These are phyloP conservation scores for Sinella curviseta DNA, from an alignment of 1,140 invertebrate species.

Conservation along the genomic window DNA sequence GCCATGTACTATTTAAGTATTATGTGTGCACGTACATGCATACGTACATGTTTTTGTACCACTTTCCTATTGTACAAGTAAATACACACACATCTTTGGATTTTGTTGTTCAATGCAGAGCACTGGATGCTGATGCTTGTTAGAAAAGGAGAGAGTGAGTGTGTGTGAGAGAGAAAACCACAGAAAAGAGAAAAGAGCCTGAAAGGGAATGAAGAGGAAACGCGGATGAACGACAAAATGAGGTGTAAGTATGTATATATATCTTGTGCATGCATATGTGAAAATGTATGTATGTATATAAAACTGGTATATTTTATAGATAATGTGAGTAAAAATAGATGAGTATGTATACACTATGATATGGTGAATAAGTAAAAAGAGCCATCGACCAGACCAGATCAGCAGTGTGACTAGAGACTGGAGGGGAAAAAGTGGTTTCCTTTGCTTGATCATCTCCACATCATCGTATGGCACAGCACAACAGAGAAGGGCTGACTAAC, in stretches of 20 bases:
- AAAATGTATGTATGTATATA: background rate
- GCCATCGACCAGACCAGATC: background rate
- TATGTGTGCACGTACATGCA: background rate
- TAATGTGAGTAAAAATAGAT: background rate
- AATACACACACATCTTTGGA: background rate
- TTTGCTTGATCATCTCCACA: slow-evolving; percentile 13
- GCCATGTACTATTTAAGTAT: slow-evolving; percentile 2
- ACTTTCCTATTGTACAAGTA: background rate
- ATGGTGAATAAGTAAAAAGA: background rate
- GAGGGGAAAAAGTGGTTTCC: slow-evolving; percentile 14
- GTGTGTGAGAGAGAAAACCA: background rate
- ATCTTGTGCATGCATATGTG: background rate
- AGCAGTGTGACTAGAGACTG: background rate
- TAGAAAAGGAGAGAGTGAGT: background rate
- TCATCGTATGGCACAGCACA: background rate
- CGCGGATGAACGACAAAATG: background rate
- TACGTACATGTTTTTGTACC: background rate
- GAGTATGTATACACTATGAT: background rate
- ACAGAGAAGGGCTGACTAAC: background rate
- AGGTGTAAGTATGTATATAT: background rate
- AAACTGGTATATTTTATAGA: background rate
- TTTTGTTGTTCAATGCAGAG: background rate
- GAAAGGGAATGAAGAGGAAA: background rate
- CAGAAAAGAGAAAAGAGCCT: background rate
- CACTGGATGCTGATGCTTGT: background rate